Base-by-base conservation (phyloP, 2,797 vertebrate species). In the Liparis tanakae region DNA sequence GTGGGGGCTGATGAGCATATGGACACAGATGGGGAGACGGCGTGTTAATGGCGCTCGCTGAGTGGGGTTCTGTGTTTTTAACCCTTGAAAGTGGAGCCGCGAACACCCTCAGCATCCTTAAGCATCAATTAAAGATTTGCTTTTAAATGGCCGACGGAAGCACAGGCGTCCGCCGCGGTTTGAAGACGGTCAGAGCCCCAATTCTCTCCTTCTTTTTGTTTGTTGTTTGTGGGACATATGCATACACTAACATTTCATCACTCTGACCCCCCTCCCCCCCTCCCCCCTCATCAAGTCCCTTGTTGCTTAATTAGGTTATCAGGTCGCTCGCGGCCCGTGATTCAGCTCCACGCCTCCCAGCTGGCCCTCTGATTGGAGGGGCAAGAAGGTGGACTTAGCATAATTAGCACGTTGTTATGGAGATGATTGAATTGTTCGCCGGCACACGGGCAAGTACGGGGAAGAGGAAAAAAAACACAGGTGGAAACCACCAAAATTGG, bases 61-160 rank as follows among this genome's bases (percentile, higher is more conserved):
- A 93, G 91, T 90, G 90, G 72, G 70, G 78, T 88, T 91, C 72
- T 79, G 82, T 91, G 90, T 93, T 91, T 85, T 89, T 87, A 90
- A 84, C 87, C 85, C 80, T 77, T 82, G 55, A 73, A 88, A 87
- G 83, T 72, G 83, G 57, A 85, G 68, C 43, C 72, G 69, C 5
- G 66, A 78, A 72, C 80, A 66, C 77, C 81, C 60, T 62, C 68
- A 64, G 74, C 67, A 58, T 86, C 78, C 55, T 80, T 70, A 70
- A 37, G 69, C 87, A 90, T 91, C 80, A 88, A 90, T 91, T 90
- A 90, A 88, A 93, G 80, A 91, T 89, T 70, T 39, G 62, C 54
- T 74, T 79, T 84, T 82, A 68, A 80, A 81, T 17, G 5, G 57
- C 67, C 1, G 70, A 74, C 79, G 22, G 76, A 69, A 57, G 78